Evolutionary conservation across 1,140 invertebrate species (phyloP).

Genomic region (Amphibalanus amphitrite): DNA sequence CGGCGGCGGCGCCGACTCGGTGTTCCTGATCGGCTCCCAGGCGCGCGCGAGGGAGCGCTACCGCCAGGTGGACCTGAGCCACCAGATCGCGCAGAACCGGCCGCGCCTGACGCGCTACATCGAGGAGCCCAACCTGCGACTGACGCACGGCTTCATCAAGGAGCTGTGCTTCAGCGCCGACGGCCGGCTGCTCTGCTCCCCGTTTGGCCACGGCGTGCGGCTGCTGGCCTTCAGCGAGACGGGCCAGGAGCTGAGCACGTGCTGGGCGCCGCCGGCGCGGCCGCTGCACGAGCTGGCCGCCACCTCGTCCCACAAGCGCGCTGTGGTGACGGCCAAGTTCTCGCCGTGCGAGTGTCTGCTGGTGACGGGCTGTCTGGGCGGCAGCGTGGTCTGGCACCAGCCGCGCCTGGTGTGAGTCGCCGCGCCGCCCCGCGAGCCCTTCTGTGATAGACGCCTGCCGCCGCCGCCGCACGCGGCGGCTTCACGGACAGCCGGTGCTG

Average conservation of each 20-base stretch:
- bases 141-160: slow-evolving; percentile 54
- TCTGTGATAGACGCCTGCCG: neutral
- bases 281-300: slow-evolving; percentile 43
- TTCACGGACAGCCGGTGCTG: no score
- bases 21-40: slow-evolving; percentile 9
- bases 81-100: slow-evolving; percentile 46
- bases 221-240: slow-evolving; percentile 57
- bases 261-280: slow-evolving; percentile 32
- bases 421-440: no score
- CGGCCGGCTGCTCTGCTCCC: slow-evolving; percentile 72
- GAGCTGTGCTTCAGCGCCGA: slow-evolving; percentile 77
- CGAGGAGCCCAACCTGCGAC: slow-evolving; percentile 53
- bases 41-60: slow-evolving; percentile 6
- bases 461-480: no score
- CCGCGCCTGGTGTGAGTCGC: no score
- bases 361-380: slow-evolving; percentile 71
- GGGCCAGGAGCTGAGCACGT: slow-evolving; percentile 58
- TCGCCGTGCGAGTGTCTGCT: slow-evolving; percentile 65
- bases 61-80: slow-evolving; percentile 4
- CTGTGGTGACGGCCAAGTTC: slow-evolving; percentile 81
- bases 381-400: slow-evolving; percentile 76
- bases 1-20: neutral
- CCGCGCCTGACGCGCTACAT: slow-evolving; percentile 63
- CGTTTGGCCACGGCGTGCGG: slow-evolving; percentile 64
- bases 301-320: slow-evolving; percentile 53